Evolutionary conservation across 2,797 vertebrate species (phyloP).

Genomic region (Enteromius radiatus): DNA sequence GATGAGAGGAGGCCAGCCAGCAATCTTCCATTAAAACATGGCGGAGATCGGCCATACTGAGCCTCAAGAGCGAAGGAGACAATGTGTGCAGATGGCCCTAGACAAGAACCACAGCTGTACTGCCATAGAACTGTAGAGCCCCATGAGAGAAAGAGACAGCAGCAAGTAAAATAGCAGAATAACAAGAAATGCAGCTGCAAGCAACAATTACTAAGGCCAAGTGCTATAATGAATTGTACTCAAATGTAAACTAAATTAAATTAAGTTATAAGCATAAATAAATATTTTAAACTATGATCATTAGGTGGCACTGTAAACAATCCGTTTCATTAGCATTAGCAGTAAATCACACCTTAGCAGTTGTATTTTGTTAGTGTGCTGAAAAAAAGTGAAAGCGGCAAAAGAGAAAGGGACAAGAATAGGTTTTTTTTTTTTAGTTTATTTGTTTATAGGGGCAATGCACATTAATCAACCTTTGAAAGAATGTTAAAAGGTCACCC

Average conservation of each 20-base stretch:
- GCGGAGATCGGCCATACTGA: conserved; percentile 47
- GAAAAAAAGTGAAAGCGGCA: too few species aligned
- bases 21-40: conserved; percentile 42
- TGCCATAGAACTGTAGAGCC: conserved; percentile 62
- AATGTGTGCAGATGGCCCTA: conserved; percentile 71
- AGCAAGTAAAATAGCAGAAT: conserved; percentile 22
- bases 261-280: background rate
- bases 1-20: conserved; percentile 58
- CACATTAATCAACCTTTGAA: too few species aligned
- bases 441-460: too few species aligned
- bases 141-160: conserved; percentile 53
- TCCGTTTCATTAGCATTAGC: background rate
- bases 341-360: too few species aligned
- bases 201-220: conserved; percentile 18
- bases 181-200: conserved; percentile 15
- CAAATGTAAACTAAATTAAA: background rate
- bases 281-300: background rate
- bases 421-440: too few species aligned
- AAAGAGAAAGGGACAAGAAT: too few species aligned
- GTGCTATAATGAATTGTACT: conserved; percentile 4
- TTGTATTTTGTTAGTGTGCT: too few species aligned
- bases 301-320: background rate
- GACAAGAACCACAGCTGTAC: conserved; percentile 65
- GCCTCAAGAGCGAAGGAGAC: conserved; percentile 64
- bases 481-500: too few species aligned